Base-by-base conservation (phyloP, 2,888 invertebrate genomes). In the Agrilus biguttatus region DNA sequence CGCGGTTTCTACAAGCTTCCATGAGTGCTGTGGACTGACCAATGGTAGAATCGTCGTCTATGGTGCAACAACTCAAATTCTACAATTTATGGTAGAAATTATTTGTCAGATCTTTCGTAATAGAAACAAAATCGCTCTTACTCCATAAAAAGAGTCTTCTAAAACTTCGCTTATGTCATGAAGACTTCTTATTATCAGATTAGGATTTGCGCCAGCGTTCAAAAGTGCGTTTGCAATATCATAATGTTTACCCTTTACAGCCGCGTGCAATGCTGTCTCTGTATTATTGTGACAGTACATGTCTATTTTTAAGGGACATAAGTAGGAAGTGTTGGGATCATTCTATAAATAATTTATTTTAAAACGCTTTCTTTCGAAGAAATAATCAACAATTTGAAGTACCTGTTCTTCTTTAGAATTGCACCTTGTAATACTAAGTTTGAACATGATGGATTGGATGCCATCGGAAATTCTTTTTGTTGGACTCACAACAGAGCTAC, bases 381-480 rank as follows among this genome's bases (percentile, higher is more conserved):
- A 8, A 23, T 23, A 2, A 6, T 2, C 6, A 23, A 2, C 8
- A 23, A 23, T 23, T 23, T 23, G 8, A 23, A 8, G 23, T 23
- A 28, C 28, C 28, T 28, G 69, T 17, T 49, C 53, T 44, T 64
- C 63, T 32, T 61, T 52, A 2, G 66, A 65, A 23, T 69, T 70
- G 28, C 71, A 73, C 48, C 71, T 70, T 17, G 73, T 71, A 38
- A 82, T 77, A 54, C 82, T 87, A 41, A 91, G 68, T 53, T 83
- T 81, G 39, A 83, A 85, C 73, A 92, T 87, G 39, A 91, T 82
- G 19, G 86, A 83, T 57, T 89, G 89, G 48, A 91, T 90, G 1
- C 90, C 89, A 55, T 83, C 81, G 0, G 90, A 89, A 52, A 91
- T 84, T 47, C 86, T 74, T 49, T 80, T 74, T 38, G 81, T 77